Percentiles rank a stretch among this genome's conserved stretches.
phyloP scores from a whole-genome alignment of 2,888 invertebrate species.

The Aphidius colemani region DNA sequence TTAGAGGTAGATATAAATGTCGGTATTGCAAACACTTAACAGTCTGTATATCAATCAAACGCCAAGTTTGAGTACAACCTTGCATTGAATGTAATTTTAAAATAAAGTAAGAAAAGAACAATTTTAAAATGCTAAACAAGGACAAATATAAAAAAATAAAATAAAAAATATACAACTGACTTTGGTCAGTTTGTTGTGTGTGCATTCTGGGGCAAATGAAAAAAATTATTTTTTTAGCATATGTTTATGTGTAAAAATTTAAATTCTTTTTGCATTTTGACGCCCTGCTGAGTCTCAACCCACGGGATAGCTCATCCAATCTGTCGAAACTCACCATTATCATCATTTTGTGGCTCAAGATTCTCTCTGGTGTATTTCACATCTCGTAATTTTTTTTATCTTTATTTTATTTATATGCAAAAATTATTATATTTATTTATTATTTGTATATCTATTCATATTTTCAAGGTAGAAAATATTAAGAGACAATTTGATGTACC shows the following conservation, averaged over 20 bases:
- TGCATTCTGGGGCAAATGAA: neutral
- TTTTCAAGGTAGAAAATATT: constrained; percentile 9
- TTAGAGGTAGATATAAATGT: constrained; percentile 59
- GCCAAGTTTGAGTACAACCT: constrained; percentile 47
- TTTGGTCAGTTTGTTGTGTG: too few species aligned
- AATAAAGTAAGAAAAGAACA: neutral
- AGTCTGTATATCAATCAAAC: constrained; percentile 61
- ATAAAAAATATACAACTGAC: neutral
- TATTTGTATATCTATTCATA: neutral
- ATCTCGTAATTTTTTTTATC: constrained; percentile 17
- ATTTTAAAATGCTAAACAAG: constrained; percentile 2
- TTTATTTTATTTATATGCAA: too few species aligned
- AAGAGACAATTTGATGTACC: constrained; percentile 16
- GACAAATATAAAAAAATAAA: constrained; percentile 12
- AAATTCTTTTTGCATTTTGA: constrained; percentile 36
- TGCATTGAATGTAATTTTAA: constrained; percentile 27
- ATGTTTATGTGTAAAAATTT: constrained; percentile 4
- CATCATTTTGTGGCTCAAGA: constrained; percentile 33
- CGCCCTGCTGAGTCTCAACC: constrained; percentile 40
- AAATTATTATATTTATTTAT: neutral
- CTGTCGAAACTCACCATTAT: constrained; percentile 40
- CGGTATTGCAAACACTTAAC: constrained; percentile 60
- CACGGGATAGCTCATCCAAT: constrained; percentile 37
- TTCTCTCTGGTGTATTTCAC: constrained; percentile 30
- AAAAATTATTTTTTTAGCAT: neutral